Percentiles rank a stretch among this genome's conserved stretches.
phyloP scores from a whole-genome alignment of 2,797 vertebrate species.

The Cuculus canorus region DNA sequence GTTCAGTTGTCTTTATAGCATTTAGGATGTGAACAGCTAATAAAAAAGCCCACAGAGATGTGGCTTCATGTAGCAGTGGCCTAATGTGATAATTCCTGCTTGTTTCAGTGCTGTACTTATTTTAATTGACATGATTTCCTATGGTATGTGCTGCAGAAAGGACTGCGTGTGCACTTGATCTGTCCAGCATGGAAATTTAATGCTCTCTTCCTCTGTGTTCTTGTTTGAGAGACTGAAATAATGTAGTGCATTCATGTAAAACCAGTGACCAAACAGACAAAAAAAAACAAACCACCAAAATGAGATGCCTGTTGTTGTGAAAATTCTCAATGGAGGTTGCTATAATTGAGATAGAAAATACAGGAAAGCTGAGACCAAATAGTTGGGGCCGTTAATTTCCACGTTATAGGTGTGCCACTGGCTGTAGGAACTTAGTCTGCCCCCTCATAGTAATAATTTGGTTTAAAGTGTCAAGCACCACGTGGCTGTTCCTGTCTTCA shows the following conservation, averaged over 20 bases:
- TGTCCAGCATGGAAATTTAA: not conserved
- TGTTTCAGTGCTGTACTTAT: not conserved
- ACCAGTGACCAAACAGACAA: not conserved
- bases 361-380: not conserved
- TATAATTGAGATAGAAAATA: not conserved
- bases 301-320: not conserved
- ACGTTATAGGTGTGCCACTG: accelerated
- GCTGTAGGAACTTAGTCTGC: not conserved
- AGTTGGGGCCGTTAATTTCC: not conserved
- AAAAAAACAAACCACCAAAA: not conserved
- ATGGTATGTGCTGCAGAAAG: not conserved
- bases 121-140: not conserved
- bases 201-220: not conserved
- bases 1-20: not conserved
- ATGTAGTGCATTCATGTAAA: not conserved
- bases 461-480: not conserved
- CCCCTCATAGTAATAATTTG: not conserved
- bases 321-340: not conserved
- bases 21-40: not conserved
- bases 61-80: not conserved
- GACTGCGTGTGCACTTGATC: not conserved
- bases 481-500: not conserved
- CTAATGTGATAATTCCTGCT: not conserved
- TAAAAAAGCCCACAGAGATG: not conserved
- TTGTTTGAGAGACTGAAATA: not conserved